Evolutionary conservation across 1,140 invertebrate genomes (phyloP).

Genomic region (Tetramorium parvispinum): DNA sequence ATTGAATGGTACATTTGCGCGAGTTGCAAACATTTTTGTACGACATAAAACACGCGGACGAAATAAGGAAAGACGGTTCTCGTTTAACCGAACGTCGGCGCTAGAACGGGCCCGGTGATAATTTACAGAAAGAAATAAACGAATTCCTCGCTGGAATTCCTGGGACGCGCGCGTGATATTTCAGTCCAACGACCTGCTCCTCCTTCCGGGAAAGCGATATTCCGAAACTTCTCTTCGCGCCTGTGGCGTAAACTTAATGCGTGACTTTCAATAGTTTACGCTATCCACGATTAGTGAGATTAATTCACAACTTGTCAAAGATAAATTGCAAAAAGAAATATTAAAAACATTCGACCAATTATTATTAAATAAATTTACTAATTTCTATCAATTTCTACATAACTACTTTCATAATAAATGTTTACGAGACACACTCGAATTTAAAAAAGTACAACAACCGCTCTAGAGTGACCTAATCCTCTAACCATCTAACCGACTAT

Average conservation of each 20-base stretch:
- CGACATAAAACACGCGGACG: slow-evolving; percentile 27
- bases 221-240: slow-evolving; percentile 51
- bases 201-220: slow-evolving; percentile 63
- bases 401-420: neutral
- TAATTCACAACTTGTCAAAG: neutral
- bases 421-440: slow-evolving; percentile 1
- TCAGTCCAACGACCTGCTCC: slow-evolving; percentile 81
- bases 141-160: slow-evolving; percentile 75
- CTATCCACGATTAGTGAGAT: slow-evolving; percentile 5
- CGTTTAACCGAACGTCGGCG: slow-evolving; percentile 73
- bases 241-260: neutral
- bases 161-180: slow-evolving; percentile 79
- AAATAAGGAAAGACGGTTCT: neutral
- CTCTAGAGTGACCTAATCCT: slow-evolving; percentile 23
- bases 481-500: slow-evolving; percentile 21
- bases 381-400: neutral
- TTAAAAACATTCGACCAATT: neutral
- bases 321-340: neutral
- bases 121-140: slow-evolving; percentile 82
- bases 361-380: neutral
- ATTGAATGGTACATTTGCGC: neutral
- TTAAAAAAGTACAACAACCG: neutral
- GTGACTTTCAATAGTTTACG: neutral
- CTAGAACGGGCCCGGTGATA: slow-evolving; percentile 70
- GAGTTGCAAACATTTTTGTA: neutral